Evolutionary conservation across 2,113 vertebrate genomes (phyloP), one percentile per base, ranked within the genome.

Genomic region (zebrafish (Danio rerio)): DNA sequence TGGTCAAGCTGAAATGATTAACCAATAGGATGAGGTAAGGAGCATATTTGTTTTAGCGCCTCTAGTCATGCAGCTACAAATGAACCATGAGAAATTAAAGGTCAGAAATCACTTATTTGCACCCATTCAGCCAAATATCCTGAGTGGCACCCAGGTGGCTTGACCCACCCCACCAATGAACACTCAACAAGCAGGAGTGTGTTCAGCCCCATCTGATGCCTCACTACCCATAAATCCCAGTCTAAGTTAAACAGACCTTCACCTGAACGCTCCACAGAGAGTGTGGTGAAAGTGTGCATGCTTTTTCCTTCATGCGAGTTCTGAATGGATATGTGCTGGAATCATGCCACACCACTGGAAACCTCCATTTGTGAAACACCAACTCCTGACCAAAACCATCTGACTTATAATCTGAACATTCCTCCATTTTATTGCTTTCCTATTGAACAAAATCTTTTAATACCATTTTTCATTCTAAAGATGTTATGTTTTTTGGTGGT

Each of bases 11-110:
- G 15, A 53, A 66, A 81, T 61, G 7, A 81, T 65, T 65, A 66
- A 66, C 47, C 68, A 40, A 65, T 56, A 16, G 58, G 71, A 74
- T 63, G 80, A 53, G 80, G 58, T 74, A 53, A 55, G 40, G 2
- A 61, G 20, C 7, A 4, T 7, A 0, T 42, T 75, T 75, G 31
- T 74, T 65, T 74, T 31, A 55, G 55, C 0, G 7, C 52, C 70
- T 74, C 20, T 6, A 21, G 58, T 21, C 49, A 55, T 45, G 59
- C 59, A 55, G 18, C n/a, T 53, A 7, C 58, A 15, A 43, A 16
- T 65, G 59, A 75, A 21, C 53, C n/a, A 7, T 16, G 58, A 31
- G 49, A 43, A 76, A 61, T 61, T 74, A 13, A 16, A n/a, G 58
- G 31, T 55, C 68, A 71, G 68, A 7, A 53, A 21, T 70, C 69